Base-by-base conservation (phyloP, 2,888 invertebrate genomes). In the Drosophila engyochracea region DNA sequence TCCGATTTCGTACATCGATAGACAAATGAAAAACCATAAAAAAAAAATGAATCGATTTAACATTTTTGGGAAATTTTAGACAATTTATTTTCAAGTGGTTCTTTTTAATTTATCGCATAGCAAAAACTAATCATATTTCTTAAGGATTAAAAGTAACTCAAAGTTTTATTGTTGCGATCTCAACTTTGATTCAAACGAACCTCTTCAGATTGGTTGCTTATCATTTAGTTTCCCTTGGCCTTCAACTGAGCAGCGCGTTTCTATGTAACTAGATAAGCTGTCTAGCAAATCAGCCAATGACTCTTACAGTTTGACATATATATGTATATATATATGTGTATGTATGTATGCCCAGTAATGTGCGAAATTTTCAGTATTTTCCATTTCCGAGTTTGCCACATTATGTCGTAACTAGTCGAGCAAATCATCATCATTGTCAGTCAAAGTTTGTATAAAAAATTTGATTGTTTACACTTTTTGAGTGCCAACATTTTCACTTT, bases 251-350 rank as follows among this genome's bases (percentile, higher is more conserved):
- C 41, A 39, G 52, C 55, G 57, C 30, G 51, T 51, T 51, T 25
- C 28, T 28, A 4, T 62, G 19, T 54, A 64, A 54, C 69, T 49
- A 73, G 74, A 76, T 68, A 74, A 70, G 57, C 68, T 64, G 53
- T 47, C 65, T 12, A 33, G 31, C 52, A 65, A 79, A 79, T 79
- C 79, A 79, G 75, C 39, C 76, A 75, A 66, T 79, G 79, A 75
- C 71, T 69, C 65, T 47, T 58, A 30, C 35, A 61, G 0, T n/a
- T 25, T 41, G 4, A 22, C 14, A 41, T 25, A 33, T 53, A 53
- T n/a, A 53, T 5, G 0, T 14, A 14, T 35, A 1, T 35, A 14
- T 44, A 44, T 44, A 6, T 44, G 14, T 22, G 0, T 12, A 3
- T 22, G 6, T 22, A 7, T 44, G 12, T 14, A 14, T 12, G 3